Evolutionary conservation across 2,888 invertebrate genomes (phyloP).

Genomic region (Drosophila testacea): DNA sequence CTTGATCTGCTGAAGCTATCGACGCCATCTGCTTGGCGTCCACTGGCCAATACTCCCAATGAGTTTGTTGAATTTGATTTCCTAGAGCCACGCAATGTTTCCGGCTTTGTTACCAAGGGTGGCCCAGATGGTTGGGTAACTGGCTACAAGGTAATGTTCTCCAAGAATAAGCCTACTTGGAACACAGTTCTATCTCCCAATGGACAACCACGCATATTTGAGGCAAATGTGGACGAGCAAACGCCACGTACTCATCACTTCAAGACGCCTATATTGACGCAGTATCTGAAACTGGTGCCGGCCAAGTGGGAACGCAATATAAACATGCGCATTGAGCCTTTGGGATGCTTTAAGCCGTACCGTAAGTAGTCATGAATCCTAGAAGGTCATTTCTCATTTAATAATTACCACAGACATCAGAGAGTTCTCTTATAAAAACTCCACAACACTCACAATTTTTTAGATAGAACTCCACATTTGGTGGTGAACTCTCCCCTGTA

Average conservation of each 20-base stretch:
- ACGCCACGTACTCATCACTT: constrained; percentile 89
- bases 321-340: constrained; percentile 90
- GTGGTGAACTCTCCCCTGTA: no score
- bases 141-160: constrained; percentile 90
- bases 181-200: constrained; percentile 88
- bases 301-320: constrained; percentile 90
- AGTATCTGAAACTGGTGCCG: constrained; percentile 90
- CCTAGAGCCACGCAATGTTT: constrained; percentile 90
- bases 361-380: constrained; percentile 84
- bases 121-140: constrained; percentile 91
- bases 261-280: constrained; percentile 90
- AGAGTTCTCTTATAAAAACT: no score
- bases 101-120: constrained; percentile 91
- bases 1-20: constrained; percentile 83
- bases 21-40: constrained; percentile 88
- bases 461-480: no score
- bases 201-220: constrained; percentile 87
- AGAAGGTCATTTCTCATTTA: no score
- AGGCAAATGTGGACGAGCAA: constrained; percentile 90
- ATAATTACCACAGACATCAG: no score
- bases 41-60: constrained; percentile 88
- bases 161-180: constrained; percentile 90
- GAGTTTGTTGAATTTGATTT: constrained; percentile 93
- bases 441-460: no score
- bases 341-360: constrained; percentile 92